Evolutionary conservation across 2,888 invertebrate genomes (phyloP).

Genomic region (Endotricha flammealis): DNA sequence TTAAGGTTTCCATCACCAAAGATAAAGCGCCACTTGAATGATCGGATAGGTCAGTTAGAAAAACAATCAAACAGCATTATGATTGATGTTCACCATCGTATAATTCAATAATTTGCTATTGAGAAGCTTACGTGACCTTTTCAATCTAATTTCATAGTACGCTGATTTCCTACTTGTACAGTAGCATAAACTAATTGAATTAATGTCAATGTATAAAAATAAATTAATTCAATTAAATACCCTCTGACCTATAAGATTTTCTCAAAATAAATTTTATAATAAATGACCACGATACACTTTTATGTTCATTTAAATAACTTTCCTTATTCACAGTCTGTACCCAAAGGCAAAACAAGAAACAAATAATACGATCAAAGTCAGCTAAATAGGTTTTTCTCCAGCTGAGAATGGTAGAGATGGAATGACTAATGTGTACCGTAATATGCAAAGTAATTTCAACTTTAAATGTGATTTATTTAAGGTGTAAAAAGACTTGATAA

Average conservation of each 20-base stretch:
- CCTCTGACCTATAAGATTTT: constrained; percentile 7
- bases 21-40: too few species aligned
- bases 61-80: constrained; percentile 6
- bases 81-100: constrained; percentile 2
- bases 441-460: constrained; percentile 26
- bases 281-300: constrained; percentile 1
- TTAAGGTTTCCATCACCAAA: too few species aligned
- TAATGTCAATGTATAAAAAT: constrained; percentile 1
- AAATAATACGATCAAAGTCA: constrained; percentile 72
- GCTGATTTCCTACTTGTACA: constrained; percentile 4
- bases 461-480: constrained; percentile 19
- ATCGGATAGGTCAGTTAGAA: constrained; percentile 7
- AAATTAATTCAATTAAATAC: constrained; percentile 4
- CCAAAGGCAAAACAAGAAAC: constrained; percentile 61
- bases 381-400: constrained; percentile 73
- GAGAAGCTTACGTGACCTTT: constrained; percentile 10
- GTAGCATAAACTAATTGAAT: constrained; percentile 3
- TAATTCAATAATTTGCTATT: constrained; percentile 12
- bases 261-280: constrained; percentile 6
- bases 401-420: constrained; percentile 26
- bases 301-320: constrained; percentile 20
- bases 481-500: constrained; percentile 28
- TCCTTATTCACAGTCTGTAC: constrained; percentile 33
- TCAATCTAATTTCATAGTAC: constrained; percentile 8
- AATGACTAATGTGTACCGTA: constrained; percentile 26